Base-by-base conservation (phyloP, 2,797 vertebrate genomes). In the Alfaro cultratus region DNA sequence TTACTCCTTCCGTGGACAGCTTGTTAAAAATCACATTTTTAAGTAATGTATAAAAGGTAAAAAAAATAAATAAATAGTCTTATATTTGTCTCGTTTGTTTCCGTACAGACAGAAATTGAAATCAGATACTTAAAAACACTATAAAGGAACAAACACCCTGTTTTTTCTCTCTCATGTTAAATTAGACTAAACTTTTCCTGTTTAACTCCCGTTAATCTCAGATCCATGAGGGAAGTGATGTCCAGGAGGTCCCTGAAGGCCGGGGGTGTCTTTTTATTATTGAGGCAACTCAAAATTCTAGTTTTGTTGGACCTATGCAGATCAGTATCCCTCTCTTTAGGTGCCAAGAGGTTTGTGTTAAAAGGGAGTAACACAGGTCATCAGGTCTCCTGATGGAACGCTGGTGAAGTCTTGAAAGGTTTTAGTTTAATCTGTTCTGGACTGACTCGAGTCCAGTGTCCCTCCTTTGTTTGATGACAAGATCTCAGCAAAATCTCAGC, bases 21-120 rank as follows among this genome's bases (percentile, higher is more conserved):
- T 62, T 60, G 64, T 80, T 21, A 23, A 47, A 76, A 78, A 62
- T 15, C 18, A 13, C 73, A 3, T 53, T 36, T 60, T 34, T 45
- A 31, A 75, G 12, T 36, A 2, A 60, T 60, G 9, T 15, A 60
- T 31, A 13, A 5, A 60, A 60, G 29, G 5, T 6, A 26, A 55
- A 57, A 29, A 2, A 26, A 23, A 45, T 13, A 11, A 47, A 21
- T 46, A 4, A 16, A 16, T 34, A 47, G 16, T 47, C 4, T 3
- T 57, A 57, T 5, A 57, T 64, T 36, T 13, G 39, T 9, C 3
- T 67, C 9, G 7, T 64, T 18, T 39, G 34, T 67, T 67, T 36
- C 62, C 18, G 0, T 67, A 39, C 34, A 67, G 1, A 39, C 62
- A 67, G 6, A 39, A 34, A 34, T 7, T 34, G 57, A 62, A 16